These are phyloP conservation scores for Campaea margaritaria DNA, from an alignment of 2,888 invertebrate species.

Conservation along the genomic window DNA sequence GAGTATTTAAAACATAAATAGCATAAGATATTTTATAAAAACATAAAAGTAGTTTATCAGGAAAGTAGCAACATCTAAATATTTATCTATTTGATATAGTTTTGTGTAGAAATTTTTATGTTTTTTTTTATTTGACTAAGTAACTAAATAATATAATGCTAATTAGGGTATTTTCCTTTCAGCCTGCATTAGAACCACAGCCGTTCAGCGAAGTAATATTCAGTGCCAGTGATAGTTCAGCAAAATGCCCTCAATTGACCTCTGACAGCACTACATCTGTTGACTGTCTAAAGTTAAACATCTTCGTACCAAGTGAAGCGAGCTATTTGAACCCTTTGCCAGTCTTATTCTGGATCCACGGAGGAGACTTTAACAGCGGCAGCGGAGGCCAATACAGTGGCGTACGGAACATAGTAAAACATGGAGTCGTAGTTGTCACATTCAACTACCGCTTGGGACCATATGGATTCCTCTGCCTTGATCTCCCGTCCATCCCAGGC, in stretches of 20 bases:
- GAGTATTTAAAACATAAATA: no score
- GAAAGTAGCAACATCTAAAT: no score
- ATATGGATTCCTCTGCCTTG: conserved; percentile 77
- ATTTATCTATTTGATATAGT: no score
- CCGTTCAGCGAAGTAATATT: conserved; percentile 65
- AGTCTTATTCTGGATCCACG: conserved; percentile 77
- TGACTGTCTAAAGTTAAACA: conserved; percentile 88
- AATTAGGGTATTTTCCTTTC: conserved; percentile 42
- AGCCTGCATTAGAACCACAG: conserved; percentile 61
- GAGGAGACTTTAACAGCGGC: conserved; percentile 67
- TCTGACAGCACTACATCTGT: conserved; percentile 55
- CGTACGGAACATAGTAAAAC: conserved; percentile 63
- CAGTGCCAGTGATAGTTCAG: conserved; percentile 65
- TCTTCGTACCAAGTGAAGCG: conserved; percentile 75
- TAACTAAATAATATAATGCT: no score
- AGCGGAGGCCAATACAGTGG: conserved; percentile 60
- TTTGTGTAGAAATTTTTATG: no score
- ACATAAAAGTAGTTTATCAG: no score
- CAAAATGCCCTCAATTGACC: conserved; percentile 68
- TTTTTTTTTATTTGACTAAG: no score
- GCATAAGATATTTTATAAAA: no score
- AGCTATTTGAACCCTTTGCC: conserved; percentile 68
- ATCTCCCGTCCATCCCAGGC: conserved; percentile 68
- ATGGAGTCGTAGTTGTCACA: conserved; percentile 72
- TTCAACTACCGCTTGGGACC: conserved; percentile 77